Percentiles rank a stretch among this genome's conserved stretches.
phyloP scores from a whole-genome alignment of 2,888 invertebrate genomes.

The Leucoptera coffeella region DNA sequence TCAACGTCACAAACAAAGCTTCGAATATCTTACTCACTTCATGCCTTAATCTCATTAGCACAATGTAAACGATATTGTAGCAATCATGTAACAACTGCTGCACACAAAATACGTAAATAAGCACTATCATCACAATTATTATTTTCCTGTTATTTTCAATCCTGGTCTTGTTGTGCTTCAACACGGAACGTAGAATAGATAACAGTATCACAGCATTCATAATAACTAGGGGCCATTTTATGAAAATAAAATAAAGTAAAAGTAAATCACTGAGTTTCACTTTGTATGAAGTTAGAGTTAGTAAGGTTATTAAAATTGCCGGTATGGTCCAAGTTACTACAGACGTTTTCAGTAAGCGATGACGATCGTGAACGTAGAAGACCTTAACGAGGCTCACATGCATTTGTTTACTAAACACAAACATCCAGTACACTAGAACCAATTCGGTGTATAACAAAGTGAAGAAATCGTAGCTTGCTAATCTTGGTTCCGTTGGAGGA shows the following conservation, averaged over 20 bases:
- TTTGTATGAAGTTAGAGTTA: conserved; percentile 7
- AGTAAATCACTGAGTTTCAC: too few relatives aligned
- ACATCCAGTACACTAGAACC: conserved; percentile 28
- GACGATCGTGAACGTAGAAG: conserved; percentile 11
- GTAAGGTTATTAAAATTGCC: conserved; percentile 9
- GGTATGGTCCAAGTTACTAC: conserved; percentile 20
- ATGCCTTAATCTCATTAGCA: conserved; percentile 8
- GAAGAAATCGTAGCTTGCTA: conserved; percentile 10
- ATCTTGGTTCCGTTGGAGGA: conserved; percentile 5
- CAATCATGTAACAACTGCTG: conserved; percentile 24
- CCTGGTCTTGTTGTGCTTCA: conserved; percentile 14
- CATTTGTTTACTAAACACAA: conserved; percentile 27
- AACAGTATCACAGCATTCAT: conserved; percentile 20
- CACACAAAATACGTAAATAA: conserved; percentile 28
- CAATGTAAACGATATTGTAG: conserved; percentile 16
- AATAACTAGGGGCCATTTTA: conserved; percentile 30
- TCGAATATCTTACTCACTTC: conserved; percentile 8
- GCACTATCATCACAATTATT: conserved; percentile 18
- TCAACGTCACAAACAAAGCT: conserved; percentile 7
- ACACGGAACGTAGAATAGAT: conserved; percentile 17
- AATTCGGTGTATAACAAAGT: conserved; percentile 21
- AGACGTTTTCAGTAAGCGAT: conserved; percentile 16
- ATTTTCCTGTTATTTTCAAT: conserved; percentile 16
- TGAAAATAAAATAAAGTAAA: conserved; percentile 14
- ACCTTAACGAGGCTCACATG: conserved; percentile 26